These are phyloP conservation scores for Styela clava DNA, from an alignment of 23 tunicate genomes.

Conservation along the genomic window DNA sequence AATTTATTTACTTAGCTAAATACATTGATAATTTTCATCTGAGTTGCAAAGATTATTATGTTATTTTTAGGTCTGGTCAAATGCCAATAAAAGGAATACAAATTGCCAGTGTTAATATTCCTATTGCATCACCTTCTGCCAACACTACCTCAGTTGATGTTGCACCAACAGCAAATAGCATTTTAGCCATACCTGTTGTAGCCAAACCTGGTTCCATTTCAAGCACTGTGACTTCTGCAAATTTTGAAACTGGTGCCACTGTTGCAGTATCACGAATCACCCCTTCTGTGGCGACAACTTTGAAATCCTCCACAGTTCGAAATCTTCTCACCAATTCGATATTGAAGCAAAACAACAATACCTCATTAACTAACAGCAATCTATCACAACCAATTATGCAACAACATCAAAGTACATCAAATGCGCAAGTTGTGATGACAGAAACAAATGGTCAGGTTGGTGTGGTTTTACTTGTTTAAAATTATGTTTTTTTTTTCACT, in stretches of 20 bases:
- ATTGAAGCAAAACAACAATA: constrained; percentile 7
- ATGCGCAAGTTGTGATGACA: neutral
- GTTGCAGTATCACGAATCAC: neutral
- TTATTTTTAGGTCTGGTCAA: constrained; percentile 21
- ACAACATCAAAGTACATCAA: neutral
- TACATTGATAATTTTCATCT: neutral
- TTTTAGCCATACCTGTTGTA: constrained; percentile 23
- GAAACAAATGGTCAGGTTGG: constrained; percentile 5
- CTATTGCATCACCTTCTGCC: constrained; percentile 20
- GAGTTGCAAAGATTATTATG: neutral
- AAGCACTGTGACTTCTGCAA: constrained; percentile 21
- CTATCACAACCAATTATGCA: constrained; percentile 1
- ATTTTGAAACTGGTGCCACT: neutral
- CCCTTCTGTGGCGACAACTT: neutral
- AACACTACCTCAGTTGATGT: neutral
- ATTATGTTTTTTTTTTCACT: too few species aligned
- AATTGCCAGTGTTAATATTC: constrained; percentile 80
- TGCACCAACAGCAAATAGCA: neutral
- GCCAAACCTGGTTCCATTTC: neutral
- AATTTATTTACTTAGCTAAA: neutral
- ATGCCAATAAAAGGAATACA: constrained; percentile 64
- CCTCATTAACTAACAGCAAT: neutral
- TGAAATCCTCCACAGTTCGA: constrained; percentile 11
- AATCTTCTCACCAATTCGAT: constrained; percentile 18
- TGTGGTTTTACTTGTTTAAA: too few species aligned